phyloP scores from a whole-genome alignment of 2,113 vertebrate species.

The Pluvialis apricaria region DNA sequence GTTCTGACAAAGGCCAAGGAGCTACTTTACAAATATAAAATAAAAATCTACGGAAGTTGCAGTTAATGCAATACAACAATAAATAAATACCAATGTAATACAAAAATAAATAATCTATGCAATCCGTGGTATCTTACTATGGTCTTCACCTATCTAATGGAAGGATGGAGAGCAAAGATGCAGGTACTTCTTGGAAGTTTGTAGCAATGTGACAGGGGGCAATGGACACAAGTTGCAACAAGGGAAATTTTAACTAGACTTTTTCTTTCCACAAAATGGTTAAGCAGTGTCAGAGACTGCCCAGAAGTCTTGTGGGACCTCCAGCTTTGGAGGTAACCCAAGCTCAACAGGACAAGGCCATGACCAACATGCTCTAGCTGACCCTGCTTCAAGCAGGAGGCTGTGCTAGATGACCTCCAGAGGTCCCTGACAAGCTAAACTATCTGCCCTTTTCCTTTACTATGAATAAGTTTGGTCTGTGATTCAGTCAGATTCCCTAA shows the following conservation, averaged over 20 bases:
- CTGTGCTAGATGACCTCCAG: background rate
- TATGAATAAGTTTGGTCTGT: background rate
- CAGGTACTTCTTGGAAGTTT: background rate
- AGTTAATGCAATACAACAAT: background rate
- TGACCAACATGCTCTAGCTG: background rate
- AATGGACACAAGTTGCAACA: background rate
- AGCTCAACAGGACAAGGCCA: background rate
- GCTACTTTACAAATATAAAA: background rate
- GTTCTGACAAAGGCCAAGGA: background rate
- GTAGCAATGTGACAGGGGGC: background rate
- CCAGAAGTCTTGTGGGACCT: background rate
- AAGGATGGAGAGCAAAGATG: background rate
- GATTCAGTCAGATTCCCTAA: background rate
- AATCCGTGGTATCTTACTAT: background rate
- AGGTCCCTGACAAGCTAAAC: background rate
- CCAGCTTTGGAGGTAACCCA: background rate
- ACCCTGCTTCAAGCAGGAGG: background rate
- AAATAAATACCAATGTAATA: background rate
- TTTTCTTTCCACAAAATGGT: rapidly evolving
- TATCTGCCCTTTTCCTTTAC: background rate
- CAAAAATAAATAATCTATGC: background rate
- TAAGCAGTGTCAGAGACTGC: background rate
- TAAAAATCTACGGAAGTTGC: background rate
- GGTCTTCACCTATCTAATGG: background rate
- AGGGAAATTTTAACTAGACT: background rate